Evolutionary conservation across 2,888 invertebrate species (phyloP).

Genomic region (Hybos culiciformis): DNA sequence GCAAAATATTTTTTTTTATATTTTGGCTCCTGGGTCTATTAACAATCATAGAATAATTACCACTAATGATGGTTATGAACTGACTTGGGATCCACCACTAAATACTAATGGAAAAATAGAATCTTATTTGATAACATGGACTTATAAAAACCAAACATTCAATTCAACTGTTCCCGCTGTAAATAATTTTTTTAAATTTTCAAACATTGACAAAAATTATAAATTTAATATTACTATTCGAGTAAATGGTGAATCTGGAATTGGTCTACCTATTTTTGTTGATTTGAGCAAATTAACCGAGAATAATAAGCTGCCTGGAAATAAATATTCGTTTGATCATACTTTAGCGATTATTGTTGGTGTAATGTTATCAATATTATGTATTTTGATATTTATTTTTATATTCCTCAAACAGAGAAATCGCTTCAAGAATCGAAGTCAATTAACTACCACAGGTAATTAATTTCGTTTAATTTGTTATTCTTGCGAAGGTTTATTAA

Average conservation of each 20-base stretch:
- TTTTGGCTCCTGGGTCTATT: slow-evolving; percentile 32
- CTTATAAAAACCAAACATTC: slow-evolving; percentile 28
- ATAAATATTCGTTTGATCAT: slow-evolving; percentile 18
- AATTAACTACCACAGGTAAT: too few relatives aligned
- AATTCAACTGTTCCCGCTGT: slow-evolving; percentile 24
- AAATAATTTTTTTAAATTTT: slow-evolving; percentile 22
- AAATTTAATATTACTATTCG: slow-evolving; percentile 33
- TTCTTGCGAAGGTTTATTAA: too few relatives aligned
- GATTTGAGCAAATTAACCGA: slow-evolving; percentile 22
- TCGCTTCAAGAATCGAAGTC: slow-evolving; percentile 30
- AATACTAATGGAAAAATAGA: slow-evolving; percentile 32
- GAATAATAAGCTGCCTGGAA: slow-evolving; percentile 12
- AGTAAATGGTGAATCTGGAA: slow-evolving; percentile 32
- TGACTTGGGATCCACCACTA: slow-evolving; percentile 31
- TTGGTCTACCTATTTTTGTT: slow-evolving; percentile 32
- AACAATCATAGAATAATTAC: slow-evolving; percentile 27
- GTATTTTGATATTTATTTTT: slow-evolving; percentile 27
- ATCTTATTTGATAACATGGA: slow-evolving; percentile 32
- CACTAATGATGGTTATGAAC: slow-evolving; percentile 28
- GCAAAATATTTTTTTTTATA: neutral
- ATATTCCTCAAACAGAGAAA: slow-evolving; percentile 29
- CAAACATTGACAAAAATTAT: slow-evolving; percentile 30
- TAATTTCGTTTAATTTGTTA: too few relatives aligned
- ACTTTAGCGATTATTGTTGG: slow-evolving; percentile 30
- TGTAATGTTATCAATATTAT: slow-evolving; percentile 25